Percentiles rank a stretch among this genome's conserved stretches.
Evolutionary conservation across 2,797 vertebrate genomes (phyloP).

Genomic region (Gephyroberyx darwinii): DNA sequence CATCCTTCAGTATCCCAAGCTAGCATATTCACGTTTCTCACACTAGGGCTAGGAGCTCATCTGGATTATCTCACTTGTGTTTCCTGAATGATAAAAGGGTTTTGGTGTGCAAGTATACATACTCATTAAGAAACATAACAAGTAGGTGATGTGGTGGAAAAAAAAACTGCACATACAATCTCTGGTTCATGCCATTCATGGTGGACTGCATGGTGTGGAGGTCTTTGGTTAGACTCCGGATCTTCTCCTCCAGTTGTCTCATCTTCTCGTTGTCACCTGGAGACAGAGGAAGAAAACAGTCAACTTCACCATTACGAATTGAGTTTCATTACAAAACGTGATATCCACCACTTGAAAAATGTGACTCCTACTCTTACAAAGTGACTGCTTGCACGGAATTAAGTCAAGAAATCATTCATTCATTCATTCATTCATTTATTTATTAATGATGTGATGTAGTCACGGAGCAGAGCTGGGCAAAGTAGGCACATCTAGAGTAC

Average conservation of each 20-base stretch:
- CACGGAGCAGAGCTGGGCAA: too few relatives aligned
- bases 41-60: too few relatives aligned
- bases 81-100: background rate
- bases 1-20: background rate
- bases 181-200: slow-evolving; percentile 82
- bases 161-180: slow-evolving; percentile 60
- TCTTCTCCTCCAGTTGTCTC: slow-evolving; percentile 87
- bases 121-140: background rate
- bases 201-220: slow-evolving; percentile 85
- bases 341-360: too few relatives aligned
- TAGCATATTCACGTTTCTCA: too few relatives aligned
- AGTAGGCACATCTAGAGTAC: background rate
- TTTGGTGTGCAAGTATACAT: background rate
- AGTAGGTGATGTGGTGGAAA: background rate
- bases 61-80: too few relatives aligned
- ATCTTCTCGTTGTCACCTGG: slow-evolving; percentile 86
- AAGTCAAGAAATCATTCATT: too few relatives aligned
- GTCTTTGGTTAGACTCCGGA: slow-evolving; percentile 86
- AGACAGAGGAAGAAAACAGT: slow-evolving; percentile 6
- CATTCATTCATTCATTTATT: too few relatives aligned
- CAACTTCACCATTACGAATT: background rate
- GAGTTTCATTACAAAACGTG: background rate
- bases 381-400: too few relatives aligned
- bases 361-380: too few relatives aligned
- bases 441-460: too few relatives aligned